Evolutionary conservation across 2,113 vertebrate genomes (phyloP).

Genomic region (Sinocyclocheilus anophthalmus): DNA sequence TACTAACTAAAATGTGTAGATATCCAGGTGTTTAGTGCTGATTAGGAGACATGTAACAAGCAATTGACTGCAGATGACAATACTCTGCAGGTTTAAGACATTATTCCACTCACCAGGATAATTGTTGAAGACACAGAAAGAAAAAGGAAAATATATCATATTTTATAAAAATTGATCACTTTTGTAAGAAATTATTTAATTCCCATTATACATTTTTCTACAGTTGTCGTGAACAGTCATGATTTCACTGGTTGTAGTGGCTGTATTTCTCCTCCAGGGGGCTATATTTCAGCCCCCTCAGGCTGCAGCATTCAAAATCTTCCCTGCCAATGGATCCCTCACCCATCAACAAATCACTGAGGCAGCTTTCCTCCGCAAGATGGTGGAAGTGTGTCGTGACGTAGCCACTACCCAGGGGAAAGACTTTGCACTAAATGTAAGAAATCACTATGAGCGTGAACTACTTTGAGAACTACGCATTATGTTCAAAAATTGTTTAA

Average conservation of each 20-base stretch:
- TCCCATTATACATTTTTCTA: background rate
- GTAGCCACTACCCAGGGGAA: background rate
- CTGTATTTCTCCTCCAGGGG: slow-evolving; percentile 3
- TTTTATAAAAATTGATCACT: background rate
- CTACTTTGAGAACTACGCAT: no score
- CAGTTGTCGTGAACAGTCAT: background rate
- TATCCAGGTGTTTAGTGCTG: no score
- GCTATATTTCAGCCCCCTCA: background rate
- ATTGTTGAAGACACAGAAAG: no score
- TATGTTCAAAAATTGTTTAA: no score
- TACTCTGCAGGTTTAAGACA: no score
- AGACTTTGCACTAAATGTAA: background rate
- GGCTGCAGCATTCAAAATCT: background rate
- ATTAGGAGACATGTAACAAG: no score
- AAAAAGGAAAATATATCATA: background rate
- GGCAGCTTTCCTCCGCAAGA: background rate
- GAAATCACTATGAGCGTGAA: background rate
- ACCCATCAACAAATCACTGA: background rate
- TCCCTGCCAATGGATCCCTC: background rate
- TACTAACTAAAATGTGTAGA: no score
- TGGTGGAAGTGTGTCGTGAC: background rate
- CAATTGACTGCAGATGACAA: no score
- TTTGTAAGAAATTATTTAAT: background rate
- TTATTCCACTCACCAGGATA: no score
- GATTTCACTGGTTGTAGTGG: background rate